Conservation (phyloP, 2,113 vertebrate genomes). For the Mus spicilegus region DNA sequence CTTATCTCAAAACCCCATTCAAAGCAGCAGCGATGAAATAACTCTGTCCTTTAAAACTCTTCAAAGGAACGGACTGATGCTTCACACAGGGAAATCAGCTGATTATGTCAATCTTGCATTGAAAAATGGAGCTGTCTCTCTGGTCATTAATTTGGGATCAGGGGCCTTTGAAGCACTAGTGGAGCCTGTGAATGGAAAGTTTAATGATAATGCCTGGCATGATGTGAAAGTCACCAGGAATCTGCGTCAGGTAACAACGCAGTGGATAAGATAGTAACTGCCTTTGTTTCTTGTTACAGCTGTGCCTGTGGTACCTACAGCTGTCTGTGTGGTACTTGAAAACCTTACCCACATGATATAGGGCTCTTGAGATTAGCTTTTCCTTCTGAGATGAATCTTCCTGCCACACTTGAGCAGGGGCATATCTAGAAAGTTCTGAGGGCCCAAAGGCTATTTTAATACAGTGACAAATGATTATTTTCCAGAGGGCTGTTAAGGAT, state of each 20-base stretch:
- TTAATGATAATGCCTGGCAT: conserved; percentile 99
- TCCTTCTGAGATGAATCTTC: conserved; percentile 86
- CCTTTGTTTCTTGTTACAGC: conserved; percentile 83
- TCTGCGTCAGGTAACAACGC: conserved; percentile 99
- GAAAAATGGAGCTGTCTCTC: conserved; percentile 99
- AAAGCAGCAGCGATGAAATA: conserved; percentile 99
- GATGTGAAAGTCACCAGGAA: conserved; percentile 99
- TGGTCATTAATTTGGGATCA: conserved; percentile 99
- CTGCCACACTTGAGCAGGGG: conserved; percentile 93
- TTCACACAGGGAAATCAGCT: conserved; percentile 99
- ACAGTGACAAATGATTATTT: conserved; percentile 44
- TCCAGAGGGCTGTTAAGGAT: conserved; percentile 62
- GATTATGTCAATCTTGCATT: conserved; percentile 99
- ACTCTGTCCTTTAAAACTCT: conserved; percentile 99
- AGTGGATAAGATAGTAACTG: conserved; percentile 92
- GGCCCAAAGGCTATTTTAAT: conserved; percentile 82
- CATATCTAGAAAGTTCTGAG: conserved; percentile 91
- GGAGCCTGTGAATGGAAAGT: conserved; percentile 99
- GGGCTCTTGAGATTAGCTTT: conserved; percentile 84
- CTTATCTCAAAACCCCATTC: conserved; percentile 98
- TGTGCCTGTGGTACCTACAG: conserved; percentile 67
- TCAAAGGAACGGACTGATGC: conserved; percentile 99
- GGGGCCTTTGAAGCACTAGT: conserved; percentile 99
- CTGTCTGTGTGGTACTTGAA: conserved; percentile 85
- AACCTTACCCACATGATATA: conserved; percentile 76